Evolutionary conservation across 1,140 invertebrate species (phyloP).

Genomic region (Tetranychus urticae): DNA sequence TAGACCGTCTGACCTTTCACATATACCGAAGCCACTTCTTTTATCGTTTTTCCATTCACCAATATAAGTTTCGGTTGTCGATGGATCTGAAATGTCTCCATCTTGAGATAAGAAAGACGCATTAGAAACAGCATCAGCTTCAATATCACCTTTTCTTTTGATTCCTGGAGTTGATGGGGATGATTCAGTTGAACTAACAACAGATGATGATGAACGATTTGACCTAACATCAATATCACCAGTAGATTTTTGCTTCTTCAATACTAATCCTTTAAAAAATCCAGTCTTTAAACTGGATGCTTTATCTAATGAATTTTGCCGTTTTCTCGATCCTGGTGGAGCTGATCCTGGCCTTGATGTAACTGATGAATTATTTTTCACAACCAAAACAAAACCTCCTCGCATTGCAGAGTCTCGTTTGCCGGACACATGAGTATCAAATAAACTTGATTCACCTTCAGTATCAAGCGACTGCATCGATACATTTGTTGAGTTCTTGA

Average conservation of each 20-base stretch:
- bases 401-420: conserved; percentile 36
- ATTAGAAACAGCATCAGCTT: conserved; percentile 76
- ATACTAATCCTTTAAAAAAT: conserved; percentile 45
- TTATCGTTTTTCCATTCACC: conserved; percentile 99
- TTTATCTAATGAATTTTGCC: conserved; percentile 56
- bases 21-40: conserved; percentile 66
- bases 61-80: conserved; percentile 91
- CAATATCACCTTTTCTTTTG: conserved; percentile 23
- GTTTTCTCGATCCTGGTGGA: conserved; percentile 19
- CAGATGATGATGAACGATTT: conserved; percentile 31
- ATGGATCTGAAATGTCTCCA: conserved; percentile 74
- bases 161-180: not conserved
- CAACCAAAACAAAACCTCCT: conserved; percentile 85
- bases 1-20: conserved; percentile 82
- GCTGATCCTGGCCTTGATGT: not conserved
- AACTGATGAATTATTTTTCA: conserved; percentile 15
- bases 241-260: conserved; percentile 84
- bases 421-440: not conserved
- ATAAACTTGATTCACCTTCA: conserved; percentile 1
- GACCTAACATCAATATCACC: conserved; percentile 62
- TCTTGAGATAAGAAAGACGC: conserved; percentile 73
- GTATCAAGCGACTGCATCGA: conserved; percentile 9
- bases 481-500: not conserved
- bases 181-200: not conserved
- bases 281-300: not conserved